A percentile compares a stretch with the other conserved stretches of the same genome.
Evolutionary conservation across 1,140 invertebrate genomes (phyloP).

Genomic region (Neodiprion pinetum): DNA sequence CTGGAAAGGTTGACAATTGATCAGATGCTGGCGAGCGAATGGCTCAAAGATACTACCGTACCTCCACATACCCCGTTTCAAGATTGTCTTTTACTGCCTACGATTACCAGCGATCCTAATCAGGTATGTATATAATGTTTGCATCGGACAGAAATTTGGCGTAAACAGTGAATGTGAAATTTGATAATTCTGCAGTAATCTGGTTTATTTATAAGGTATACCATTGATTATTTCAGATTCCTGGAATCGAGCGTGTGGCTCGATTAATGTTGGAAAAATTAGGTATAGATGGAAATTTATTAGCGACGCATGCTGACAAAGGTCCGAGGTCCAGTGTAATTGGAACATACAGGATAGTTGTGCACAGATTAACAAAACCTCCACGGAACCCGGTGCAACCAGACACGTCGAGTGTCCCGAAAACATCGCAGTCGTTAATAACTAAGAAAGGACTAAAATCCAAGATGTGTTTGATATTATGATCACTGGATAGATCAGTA

Average conservation of each 20-base stretch:
- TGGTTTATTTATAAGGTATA: no score
- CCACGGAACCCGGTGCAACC: background rate
- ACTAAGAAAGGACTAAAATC: slow-evolving; percentile 8
- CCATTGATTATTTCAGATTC: slow-evolving; percentile 10
- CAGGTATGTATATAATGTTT: background rate
- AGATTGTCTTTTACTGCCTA: background rate
- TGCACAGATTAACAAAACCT: slow-evolving; percentile 58
- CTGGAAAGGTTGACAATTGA: slow-evolving; percentile 59
- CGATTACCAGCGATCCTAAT: slow-evolving; percentile 4
- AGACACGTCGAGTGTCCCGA: background rate
- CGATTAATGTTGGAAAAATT: slow-evolving; percentile 57
- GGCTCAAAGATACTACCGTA: slow-evolving; percentile 57
- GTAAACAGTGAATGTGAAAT: no score
- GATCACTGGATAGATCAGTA: background rate
- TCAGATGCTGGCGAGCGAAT: slow-evolving; percentile 61
- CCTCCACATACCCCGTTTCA: slow-evolving; percentile 32
- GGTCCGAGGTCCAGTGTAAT: slow-evolving; percentile 64
- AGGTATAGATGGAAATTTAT: slow-evolving; percentile 64
- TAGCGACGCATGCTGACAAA: slow-evolving; percentile 55
- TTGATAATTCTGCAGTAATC: no score
- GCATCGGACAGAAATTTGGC: no score
- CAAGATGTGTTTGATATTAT: slow-evolving; percentile 14
- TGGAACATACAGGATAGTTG: slow-evolving; percentile 68
- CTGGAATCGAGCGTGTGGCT: slow-evolving; percentile 54
- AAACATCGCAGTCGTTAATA: slow-evolving; percentile 1